Percentiles rank a stretch among this genome's conserved stretches.
These are phyloP conservation scores for Hedychridium roseum DNA, from an alignment of 2,888 invertebrate genomes.

Conservation along the genomic window DNA sequence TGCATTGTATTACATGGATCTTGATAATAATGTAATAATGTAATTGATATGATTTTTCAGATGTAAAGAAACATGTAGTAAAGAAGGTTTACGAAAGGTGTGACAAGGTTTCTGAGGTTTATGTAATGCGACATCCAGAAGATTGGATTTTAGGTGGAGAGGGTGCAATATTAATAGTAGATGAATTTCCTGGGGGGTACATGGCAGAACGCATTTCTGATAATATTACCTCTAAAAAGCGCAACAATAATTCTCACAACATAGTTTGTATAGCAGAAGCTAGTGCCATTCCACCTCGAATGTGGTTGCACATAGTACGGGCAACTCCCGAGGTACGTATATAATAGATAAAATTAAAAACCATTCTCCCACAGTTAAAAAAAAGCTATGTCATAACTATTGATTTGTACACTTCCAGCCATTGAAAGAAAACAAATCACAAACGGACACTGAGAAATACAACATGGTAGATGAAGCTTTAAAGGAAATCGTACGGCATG, in stretches of 20 bases:
- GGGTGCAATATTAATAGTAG: conserved; percentile 70
- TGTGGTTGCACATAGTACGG: conserved; percentile 63
- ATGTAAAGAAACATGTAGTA: conserved; percentile 68
- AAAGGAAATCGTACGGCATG: conserved; percentile 55
- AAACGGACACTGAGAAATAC: conserved; percentile 38
- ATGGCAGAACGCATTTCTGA: conserved; percentile 68
- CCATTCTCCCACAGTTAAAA: background rate
- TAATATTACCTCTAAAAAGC: conserved; percentile 63
- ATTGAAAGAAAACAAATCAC: conserved; percentile 41
- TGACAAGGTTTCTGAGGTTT: conserved; percentile 65
- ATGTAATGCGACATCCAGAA: conserved; percentile 64
- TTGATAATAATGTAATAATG: background rate
- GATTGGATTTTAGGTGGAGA: conserved; percentile 69
- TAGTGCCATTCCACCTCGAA: conserved; percentile 60
- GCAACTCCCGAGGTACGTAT: conserved; percentile 48
- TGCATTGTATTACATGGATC: background rate
- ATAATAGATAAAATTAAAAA: background rate
- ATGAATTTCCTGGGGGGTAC: conserved; percentile 72
- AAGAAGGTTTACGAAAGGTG: conserved; percentile 69
- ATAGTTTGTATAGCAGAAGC: conserved; percentile 75
- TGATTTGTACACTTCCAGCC: conserved; percentile 29
- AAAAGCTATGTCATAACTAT: background rate
- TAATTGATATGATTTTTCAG: conserved; percentile 57
- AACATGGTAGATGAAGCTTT: conserved; percentile 60
- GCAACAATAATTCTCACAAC: conserved; percentile 67